These are phyloP conservation scores for Melinaea marsaeus DNA, from an alignment of 2,888 invertebrate species.

Conservation along the genomic window DNA sequence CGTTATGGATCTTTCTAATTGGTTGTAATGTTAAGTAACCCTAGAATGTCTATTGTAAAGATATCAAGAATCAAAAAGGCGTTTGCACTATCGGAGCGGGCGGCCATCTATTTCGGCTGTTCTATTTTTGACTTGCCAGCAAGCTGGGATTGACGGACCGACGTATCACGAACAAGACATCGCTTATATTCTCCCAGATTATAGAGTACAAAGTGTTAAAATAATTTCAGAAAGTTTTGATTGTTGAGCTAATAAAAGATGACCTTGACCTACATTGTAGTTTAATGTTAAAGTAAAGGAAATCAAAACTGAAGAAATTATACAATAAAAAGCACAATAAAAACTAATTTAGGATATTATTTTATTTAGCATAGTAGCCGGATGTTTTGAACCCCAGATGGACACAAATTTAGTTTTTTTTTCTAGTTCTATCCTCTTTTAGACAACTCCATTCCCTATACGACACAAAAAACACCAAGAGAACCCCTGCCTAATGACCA, in stretches of 20 bases:
- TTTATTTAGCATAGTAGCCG: slow-evolving; percentile 24
- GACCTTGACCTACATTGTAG: slow-evolving; percentile 71
- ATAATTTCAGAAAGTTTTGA: slow-evolving; percentile 13
- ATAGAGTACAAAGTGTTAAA: slow-evolving; percentile 49
- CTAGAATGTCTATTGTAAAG: slow-evolving; percentile 48
- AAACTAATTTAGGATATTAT: slow-evolving; percentile 17
- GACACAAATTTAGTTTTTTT: slow-evolving; percentile 29
- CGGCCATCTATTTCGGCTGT: slow-evolving; percentile 69
- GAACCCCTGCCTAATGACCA: slow-evolving; percentile 14
- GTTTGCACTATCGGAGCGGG: slow-evolving; percentile 73
- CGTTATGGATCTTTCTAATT: not conserved
- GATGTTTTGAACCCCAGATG: slow-evolving; percentile 33
- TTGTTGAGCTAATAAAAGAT: slow-evolving; percentile 33
- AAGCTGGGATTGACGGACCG: slow-evolving; percentile 76
- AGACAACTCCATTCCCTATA: slow-evolving; percentile 21
- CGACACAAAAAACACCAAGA: slow-evolving; percentile 14
- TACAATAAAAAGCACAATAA: not conserved
- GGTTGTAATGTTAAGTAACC: slow-evolving; percentile 21
- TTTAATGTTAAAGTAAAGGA: slow-evolving; percentile 6
- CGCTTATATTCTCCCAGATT: slow-evolving; percentile 50
- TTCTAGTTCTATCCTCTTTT: slow-evolving; percentile 23
- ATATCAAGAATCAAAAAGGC: slow-evolving; percentile 69
- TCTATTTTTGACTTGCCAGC: slow-evolving; percentile 72
- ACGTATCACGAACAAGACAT: slow-evolving; percentile 68
- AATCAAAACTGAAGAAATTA: slow-evolving; percentile 7